Conservation (phyloP, 1,140 invertebrate species). For the Hycleus phaleratus region DNA sequence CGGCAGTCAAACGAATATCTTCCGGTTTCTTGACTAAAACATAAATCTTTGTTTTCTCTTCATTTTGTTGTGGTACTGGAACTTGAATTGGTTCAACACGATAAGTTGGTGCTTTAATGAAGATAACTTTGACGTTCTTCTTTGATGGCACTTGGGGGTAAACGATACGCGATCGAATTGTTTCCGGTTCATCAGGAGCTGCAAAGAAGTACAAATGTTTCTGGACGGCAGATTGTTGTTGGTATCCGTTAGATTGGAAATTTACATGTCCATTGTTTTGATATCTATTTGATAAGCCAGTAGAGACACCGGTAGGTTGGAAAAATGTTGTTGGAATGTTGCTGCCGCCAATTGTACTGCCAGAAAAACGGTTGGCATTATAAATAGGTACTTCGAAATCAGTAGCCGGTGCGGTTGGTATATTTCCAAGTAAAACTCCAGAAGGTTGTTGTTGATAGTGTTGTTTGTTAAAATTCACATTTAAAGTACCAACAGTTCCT, state of each 20-base stretch:
- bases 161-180: constrained; percentile 52
- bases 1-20: constrained; percentile 50
- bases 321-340: background rate
- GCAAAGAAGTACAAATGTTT: constrained; percentile 80
- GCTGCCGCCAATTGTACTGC: background rate
- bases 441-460: background rate
- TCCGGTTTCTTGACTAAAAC: constrained; percentile 79
- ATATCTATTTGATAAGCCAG: background rate
- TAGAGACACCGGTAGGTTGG: background rate
- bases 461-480: background rate
- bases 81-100: constrained; percentile 61
- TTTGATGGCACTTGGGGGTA: constrained; percentile 54
- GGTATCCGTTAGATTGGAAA: background rate
- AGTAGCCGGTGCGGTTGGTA: background rate
- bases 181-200: constrained; percentile 52
- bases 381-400: background rate
- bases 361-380: background rate
- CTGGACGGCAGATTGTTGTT: constrained; percentile 43
- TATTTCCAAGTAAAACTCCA: background rate
- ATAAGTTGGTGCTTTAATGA: constrained; percentile 76
- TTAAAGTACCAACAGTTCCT: background rate
- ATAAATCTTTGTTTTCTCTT: constrained; percentile 80
- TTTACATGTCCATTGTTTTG: constrained; percentile 21
- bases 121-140: constrained; percentile 82
- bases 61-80: constrained; percentile 66